phyloP scores from a whole-genome alignment of 2,113 vertebrate genomes.

The Leptobrachium leishanense region DNA sequence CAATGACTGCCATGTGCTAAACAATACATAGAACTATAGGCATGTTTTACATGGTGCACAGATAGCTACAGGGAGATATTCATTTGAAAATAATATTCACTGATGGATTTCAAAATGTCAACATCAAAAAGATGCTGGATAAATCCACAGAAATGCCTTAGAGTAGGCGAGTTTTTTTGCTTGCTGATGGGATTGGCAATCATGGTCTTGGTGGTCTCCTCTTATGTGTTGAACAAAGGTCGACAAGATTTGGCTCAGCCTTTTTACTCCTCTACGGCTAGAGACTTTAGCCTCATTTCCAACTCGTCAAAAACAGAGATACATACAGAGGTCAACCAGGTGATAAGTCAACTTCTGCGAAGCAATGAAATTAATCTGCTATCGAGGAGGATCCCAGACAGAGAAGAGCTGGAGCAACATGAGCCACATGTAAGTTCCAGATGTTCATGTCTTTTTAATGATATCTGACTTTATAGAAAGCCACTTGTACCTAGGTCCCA shows the following conservation, averaged over 20 bases:
- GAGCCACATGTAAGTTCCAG: slow-evolving; percentile 78
- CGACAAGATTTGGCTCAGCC: slow-evolving; percentile 72
- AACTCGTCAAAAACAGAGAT: slow-evolving; percentile 64
- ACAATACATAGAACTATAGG: no score
- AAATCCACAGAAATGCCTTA: slow-evolving; percentile 53
- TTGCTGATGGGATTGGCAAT: slow-evolving; percentile 78
- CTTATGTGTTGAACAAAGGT: slow-evolving; percentile 81
- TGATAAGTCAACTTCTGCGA: slow-evolving; percentile 41
- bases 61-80: no score
- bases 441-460: no score
- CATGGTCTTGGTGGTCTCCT: slow-evolving; percentile 80
- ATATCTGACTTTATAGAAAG: no score
- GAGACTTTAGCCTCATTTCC: slow-evolving; percentile 63
- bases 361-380: slow-evolving; percentile 72
- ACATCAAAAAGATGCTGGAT: background rate
- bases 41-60: background rate
- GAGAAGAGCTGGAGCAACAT: slow-evolving; percentile 73
- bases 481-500: no score
- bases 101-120: background rate
- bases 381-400: slow-evolving; percentile 73
- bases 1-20: background rate
- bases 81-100: background rate
- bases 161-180: slow-evolving; percentile 78
- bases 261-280: slow-evolving; percentile 69
- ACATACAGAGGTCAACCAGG: slow-evolving; percentile 62